Percentiles rank a stretch among this genome's conserved stretches.
phyloP scores from a whole-genome alignment of 2,113 vertebrate genomes.

The Mobula birostris region DNA sequence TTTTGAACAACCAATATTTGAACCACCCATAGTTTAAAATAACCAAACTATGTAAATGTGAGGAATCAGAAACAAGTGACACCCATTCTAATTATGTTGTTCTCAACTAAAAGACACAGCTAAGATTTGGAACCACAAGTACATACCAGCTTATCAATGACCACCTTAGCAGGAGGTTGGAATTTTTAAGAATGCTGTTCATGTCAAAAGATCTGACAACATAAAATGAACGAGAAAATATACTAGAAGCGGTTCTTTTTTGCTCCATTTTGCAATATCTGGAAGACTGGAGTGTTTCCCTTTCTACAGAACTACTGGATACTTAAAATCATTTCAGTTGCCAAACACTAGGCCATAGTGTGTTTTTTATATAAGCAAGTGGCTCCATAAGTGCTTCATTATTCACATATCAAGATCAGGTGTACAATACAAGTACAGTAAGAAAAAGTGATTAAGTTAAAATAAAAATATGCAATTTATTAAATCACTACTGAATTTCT shows the following conservation, averaged over 20 bases:
- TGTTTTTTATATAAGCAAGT: no score
- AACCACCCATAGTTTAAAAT: background rate
- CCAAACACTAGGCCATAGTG: no score
- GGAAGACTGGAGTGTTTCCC: no score
- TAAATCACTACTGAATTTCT: background rate
- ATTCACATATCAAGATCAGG: background rate
- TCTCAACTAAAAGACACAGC: background rate
- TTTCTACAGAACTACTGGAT: no score
- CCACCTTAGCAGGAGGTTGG: background rate
- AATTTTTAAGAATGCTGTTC: no score
- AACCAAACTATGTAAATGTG: background rate
- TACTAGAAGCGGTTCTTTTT: no score
- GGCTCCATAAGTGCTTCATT: background rate
- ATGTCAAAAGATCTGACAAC: no score
- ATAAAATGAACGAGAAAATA: no score
- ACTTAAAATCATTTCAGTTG: no score
- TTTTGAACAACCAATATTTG: background rate
- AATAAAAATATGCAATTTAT: background rate
- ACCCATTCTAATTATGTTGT: background rate
- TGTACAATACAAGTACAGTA: no score
- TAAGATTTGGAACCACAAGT: background rate
- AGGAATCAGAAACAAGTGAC: background rate
- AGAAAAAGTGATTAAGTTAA: background rate
- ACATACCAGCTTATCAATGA: background rate
- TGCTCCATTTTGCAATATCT: no score